Evolutionary conservation across 37 sponge, comb jelly and placozoan genomes (phyloP), one percentile per base, ranked within the genome.

Genomic region (Bolinopsis microptera): DNA sequence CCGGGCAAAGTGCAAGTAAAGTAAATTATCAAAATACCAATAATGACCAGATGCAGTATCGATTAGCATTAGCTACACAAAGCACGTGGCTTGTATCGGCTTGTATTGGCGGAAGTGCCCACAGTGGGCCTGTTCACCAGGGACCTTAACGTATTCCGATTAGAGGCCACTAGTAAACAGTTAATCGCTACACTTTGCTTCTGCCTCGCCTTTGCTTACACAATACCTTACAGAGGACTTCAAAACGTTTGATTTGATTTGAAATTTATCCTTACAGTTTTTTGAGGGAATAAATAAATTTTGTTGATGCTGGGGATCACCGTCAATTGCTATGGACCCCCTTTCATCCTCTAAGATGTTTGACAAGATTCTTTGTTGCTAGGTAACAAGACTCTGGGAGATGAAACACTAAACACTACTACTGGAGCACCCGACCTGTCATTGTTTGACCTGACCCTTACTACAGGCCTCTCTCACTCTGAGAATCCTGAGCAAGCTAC

Each of bases 401-500:
- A 70, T 26, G 74, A 70, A 5, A 70, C 28, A 22, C 21, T 70
- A 2, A 70, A 70, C 74, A 70, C 74, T 5, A 70, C 74, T 8
- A 22, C 74, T 70, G 82, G 82, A 21, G 82, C 82, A 3, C 38
- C 38, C 0, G 82, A 80, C 16, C 30, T 80, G 32, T 80, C 82
- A 5, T 22, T 80, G 38, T 35, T 80, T 34, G 82, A 80, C 32
- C 82, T 80, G 38, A 80, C 82, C 2, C 82, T 80, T 36, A 80
- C 82, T 8, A 80, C 82, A 8, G 82, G 82, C 2, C 82, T 80
- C 82, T 27, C 24, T 5, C 28, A 72, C 26, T 16, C 35, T 13
- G 82, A 80, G 9, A 80, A 70, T n/a, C 25, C 74, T 1, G 74
- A 70, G 24, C 74, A 70, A n/a, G 21, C 74, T 5, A 26, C 82